Percentiles rank a stretch among this genome's conserved stretches.
phyloP scores from a whole-genome alignment of 2,797 vertebrate species.

The Halcyon badia region DNA sequence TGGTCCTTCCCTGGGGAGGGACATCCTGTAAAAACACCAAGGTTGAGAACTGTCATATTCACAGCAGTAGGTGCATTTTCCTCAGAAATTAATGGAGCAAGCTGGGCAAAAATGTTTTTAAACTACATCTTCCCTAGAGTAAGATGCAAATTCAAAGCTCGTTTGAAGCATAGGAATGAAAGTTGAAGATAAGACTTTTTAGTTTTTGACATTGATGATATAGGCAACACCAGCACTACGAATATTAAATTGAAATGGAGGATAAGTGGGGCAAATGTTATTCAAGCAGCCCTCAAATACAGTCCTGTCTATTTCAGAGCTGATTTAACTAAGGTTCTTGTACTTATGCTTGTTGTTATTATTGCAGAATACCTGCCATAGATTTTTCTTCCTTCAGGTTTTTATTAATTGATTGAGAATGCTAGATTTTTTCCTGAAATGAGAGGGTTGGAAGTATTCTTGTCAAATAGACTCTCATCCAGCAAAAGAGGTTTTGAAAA shows the following conservation, averaged over 20 bases:
- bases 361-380: not conserved
- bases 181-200: constrained; percentile 85
- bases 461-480: not conserved
- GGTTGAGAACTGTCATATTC: constrained; percentile 87
- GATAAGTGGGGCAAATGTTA: constrained; percentile 63
- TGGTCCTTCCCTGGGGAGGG: constrained; percentile 82
- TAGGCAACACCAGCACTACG: constrained; percentile 70
- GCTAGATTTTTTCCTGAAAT: not conserved
- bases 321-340: not conserved
- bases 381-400: not conserved
- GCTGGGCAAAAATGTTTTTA: constrained; percentile 85
- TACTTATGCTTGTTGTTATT: not conserved
- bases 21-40: constrained; percentile 86
- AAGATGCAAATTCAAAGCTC: constrained; percentile 88
- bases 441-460: not conserved
- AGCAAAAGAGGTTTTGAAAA: not conserved
- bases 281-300: constrained; percentile 40
- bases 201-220: constrained; percentile 84
- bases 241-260: constrained; percentile 77
- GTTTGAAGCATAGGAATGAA: constrained; percentile 86
- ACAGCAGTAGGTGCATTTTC: constrained; percentile 86
- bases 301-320: not conserved
- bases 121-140: constrained; percentile 86
- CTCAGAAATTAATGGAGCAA: constrained; percentile 88
- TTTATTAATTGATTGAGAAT: not conserved